Percentiles rank a stretch among this genome's conserved stretches.
These are phyloP conservation scores for Carollia perspicillata DNA, from an alignment of 2,113 vertebrate genomes.

Conservation along the genomic window DNA sequence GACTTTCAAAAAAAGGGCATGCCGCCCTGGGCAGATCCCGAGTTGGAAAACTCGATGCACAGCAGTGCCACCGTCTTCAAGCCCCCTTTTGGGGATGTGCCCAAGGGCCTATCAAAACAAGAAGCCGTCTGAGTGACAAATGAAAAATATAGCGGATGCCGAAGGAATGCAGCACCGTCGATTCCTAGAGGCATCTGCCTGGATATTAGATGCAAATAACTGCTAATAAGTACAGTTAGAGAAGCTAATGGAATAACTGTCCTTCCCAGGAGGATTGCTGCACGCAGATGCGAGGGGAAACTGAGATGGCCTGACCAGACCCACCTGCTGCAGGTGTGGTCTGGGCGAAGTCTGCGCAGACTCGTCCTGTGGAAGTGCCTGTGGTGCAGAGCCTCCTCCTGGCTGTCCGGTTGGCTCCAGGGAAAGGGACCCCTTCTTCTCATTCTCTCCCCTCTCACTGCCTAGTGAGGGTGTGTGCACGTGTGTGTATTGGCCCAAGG, in stretches of 20 bases:
- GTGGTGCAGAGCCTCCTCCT: background rate
- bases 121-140: background rate
- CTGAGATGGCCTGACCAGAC: background rate
- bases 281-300: background rate
- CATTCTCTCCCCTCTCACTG: background rate
- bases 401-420: background rate
- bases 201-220: conserved; percentile 69
- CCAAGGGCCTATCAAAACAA: background rate
- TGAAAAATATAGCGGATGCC: background rate
- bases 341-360: background rate
- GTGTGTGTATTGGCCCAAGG: background rate
- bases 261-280: conserved; percentile 23
- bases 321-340: background rate
- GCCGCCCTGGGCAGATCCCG: conserved; percentile 37
- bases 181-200: conserved; percentile 31
- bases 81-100: background rate
- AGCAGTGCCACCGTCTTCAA: background rate
- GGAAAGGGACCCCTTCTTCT: background rate
- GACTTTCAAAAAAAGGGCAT: conserved; percentile 73
- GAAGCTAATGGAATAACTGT: conserved; percentile 50
- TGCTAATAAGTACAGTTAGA: conserved; percentile 68
- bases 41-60: background rate
- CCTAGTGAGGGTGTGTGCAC: background rate
- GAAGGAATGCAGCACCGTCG: conserved; percentile 43
- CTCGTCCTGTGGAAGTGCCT: background rate